Base-by-base conservation (phyloP, 2,888 invertebrate species). In the Bombylius major region DNA sequence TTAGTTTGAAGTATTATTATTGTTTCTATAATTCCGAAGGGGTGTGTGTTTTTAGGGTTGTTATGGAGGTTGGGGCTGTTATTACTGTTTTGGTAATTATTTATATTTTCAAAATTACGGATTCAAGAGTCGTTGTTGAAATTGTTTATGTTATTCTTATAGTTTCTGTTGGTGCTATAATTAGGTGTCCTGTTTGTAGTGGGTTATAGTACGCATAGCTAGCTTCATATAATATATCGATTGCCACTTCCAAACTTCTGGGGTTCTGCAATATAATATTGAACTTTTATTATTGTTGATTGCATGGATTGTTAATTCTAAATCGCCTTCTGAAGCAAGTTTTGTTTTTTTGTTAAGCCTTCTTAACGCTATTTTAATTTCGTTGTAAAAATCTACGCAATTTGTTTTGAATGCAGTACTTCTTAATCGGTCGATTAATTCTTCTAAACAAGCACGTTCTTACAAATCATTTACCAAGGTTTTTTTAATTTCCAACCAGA, bases 381-480 rank as follows among this genome's bases (percentile, higher is more conserved):
- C 50, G n/a, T 50, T 50, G n/a, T 42, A 50, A n/a, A 50, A 33
- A n/a, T 54, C 58, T 9, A 58, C 36, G 11, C 51, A 46, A 34
- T 56, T 58, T 3, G 48, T 54, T 49, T 33, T 54, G 5, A 58
- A 58, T 51, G 34, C 47, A n/a, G 36, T 23, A 5, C 51, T 14
- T 23, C 56, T 44, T 5, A 56, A 46, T 42, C 56, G 51, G 14
- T 58, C 52, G 14, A 58, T 54, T 5, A 58, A 36, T 49, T 58
- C 56, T 48, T 56, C 50, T 31, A 45, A 23, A 5, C 50, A 55
- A 11, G 34, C 14, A 6, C 59, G 46, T 32, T 59, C 59, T 39
- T 56, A 55, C 12, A 59, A 59, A 46, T 59, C 56, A 13, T 54
- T 54, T 11, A 55, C 34, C 5, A 59, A 39, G 13, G 51, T 55